Percentiles rank a stretch among this genome's conserved stretches.
These are phyloP conservation scores for Leptinotarsa haldemani DNA, from an alignment of 2,888 invertebrate species.

Conservation along the genomic window DNA sequence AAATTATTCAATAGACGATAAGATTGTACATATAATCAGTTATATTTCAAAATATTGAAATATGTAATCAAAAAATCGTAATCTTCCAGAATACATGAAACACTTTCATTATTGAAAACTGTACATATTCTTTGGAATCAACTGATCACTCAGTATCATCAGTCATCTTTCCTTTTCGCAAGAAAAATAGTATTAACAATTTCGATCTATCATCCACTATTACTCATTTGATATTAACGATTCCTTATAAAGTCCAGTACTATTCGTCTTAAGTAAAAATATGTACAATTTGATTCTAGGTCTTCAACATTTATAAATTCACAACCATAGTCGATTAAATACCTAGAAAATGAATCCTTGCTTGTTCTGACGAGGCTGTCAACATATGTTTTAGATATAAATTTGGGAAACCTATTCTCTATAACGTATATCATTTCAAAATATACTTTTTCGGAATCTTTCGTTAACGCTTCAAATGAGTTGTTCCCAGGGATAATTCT, in stretches of 20 bases:
- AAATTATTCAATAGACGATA: not conserved
- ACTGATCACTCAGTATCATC: too few relatives aligned
- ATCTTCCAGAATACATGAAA: too few relatives aligned
- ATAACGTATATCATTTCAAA: conserved; percentile 44
- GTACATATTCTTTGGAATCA: too few relatives aligned
- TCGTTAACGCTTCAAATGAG: conserved; percentile 33
- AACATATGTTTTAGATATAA: conserved; percentile 36
- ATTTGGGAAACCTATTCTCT: conserved; percentile 26
- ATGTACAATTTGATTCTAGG: conserved; percentile 34
- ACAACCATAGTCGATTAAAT: conserved; percentile 60
- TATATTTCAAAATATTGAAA: not conserved
- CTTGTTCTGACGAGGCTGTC: conserved; percentile 53
- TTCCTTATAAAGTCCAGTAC: conserved; percentile 30
- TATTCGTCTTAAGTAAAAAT: conserved; percentile 45
- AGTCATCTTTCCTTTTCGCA: too few relatives aligned
- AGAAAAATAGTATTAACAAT: too few relatives aligned
- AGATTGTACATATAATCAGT: not conserved
- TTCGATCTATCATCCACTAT: too few relatives aligned
- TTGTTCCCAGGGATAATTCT: conserved; percentile 37
- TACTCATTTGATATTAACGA: not conserved
- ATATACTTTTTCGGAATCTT: conserved; percentile 25
- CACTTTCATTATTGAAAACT: too few relatives aligned
- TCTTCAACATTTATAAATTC: conserved; percentile 48
- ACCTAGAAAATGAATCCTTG: conserved; percentile 59
- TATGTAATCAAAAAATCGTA: too few relatives aligned